Evolutionary conservation across 2,888 invertebrate genomes (phyloP).

Genomic region (Orthosia cruda): DNA sequence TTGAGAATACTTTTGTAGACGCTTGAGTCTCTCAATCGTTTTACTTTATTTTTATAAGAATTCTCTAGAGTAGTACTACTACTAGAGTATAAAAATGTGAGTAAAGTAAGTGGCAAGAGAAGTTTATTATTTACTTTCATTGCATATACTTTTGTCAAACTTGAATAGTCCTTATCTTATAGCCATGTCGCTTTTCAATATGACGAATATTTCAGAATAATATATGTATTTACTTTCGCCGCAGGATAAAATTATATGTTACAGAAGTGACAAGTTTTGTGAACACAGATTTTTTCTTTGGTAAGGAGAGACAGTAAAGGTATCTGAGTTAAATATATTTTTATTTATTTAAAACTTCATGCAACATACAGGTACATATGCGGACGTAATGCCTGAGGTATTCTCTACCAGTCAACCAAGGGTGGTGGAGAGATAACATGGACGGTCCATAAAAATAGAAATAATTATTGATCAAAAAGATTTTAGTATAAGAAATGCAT

Average conservation of each 20-base stretch:
- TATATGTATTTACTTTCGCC: neutral
- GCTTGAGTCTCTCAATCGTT: constrained; percentile 12
- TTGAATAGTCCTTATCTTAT: neutral
- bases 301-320: too few species aligned
- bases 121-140: neutral
- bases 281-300: too few species aligned
- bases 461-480: too few species aligned
- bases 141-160: neutral
- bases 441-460: too few species aligned
- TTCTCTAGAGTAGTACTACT: constrained; percentile 1
- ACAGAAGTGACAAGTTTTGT: too few species aligned
- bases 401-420: too few species aligned
- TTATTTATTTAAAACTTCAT: too few species aligned
- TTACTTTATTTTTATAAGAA: constrained; percentile 30
- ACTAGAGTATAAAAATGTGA: constrained; percentile 2
- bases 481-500: neutral
- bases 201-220: neutral
- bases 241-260: too few species aligned
- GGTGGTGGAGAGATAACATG: too few species aligned
- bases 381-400: too few species aligned
- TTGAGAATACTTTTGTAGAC: constrained; percentile 22
- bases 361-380: too few species aligned
- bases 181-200: neutral
- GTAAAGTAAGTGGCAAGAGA: neutral
- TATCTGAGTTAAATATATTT: too few species aligned